Conservation (phyloP, 2,888 invertebrate species). For the Stegana nigrithorax region DNA sequence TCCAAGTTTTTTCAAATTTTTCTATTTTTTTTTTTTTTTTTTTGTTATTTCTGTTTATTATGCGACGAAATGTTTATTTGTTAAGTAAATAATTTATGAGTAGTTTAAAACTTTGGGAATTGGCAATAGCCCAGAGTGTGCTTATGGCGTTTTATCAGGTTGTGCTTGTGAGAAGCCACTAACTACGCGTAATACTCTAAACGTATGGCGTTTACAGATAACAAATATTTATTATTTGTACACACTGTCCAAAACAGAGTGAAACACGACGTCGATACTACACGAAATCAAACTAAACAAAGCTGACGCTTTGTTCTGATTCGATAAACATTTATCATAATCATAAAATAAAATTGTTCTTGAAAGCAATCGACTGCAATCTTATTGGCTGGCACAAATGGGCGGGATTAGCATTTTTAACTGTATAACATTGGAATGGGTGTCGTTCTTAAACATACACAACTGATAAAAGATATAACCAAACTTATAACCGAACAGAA, state of each 20-base stretch:
- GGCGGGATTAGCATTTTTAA: slow-evolving; percentile 47
- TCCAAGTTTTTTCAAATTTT: too few relatives aligned
- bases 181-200: slow-evolving; percentile 40
- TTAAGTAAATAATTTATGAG: slow-evolving; percentile 5
- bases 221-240: slow-evolving; percentile 50
- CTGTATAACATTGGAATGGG: too few relatives aligned
- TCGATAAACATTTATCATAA: slow-evolving; percentile 66
- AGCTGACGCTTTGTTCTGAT: slow-evolving; percentile 49
- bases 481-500: too few relatives aligned
- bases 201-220: slow-evolving; percentile 54
- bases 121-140: too few relatives aligned
- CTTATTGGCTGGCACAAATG: slow-evolving; percentile 48
- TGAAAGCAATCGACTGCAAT: slow-evolving; percentile 48
- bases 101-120: too few relatives aligned
- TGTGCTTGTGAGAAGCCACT: slow-evolving; percentile 32
- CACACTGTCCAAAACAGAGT: slow-evolving; percentile 40
- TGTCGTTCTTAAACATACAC: too few relatives aligned
- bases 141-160: slow-evolving; percentile 43
- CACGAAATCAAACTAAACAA: slow-evolving; percentile 18
- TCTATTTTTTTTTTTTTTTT: too few relatives aligned
- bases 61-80: neutral
- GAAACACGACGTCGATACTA: slow-evolving; percentile 9
- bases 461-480: too few relatives aligned
- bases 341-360: slow-evolving; percentile 49
- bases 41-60: too few relatives aligned